These are phyloP conservation scores for Cheilosia grossa DNA, from an alignment of 2,888 invertebrate species.

Conservation along the genomic window DNA sequence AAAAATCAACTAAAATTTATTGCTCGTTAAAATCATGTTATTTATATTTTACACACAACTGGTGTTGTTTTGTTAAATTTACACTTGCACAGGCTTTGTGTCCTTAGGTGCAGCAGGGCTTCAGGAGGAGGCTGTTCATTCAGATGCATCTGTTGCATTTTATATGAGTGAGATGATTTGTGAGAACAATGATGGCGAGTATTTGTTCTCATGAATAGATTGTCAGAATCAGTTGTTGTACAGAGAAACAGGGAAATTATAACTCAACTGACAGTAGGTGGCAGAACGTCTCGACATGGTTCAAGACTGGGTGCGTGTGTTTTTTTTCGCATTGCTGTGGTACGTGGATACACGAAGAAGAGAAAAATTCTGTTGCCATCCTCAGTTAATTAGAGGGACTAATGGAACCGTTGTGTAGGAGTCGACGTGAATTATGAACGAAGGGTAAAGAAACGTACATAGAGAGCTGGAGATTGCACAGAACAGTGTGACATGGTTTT, in stretches of 20 bases:
- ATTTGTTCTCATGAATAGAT: conserved; percentile 63
- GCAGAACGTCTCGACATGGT: conserved; percentile 8
- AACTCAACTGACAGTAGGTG: conserved; percentile 39
- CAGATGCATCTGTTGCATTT: conserved; percentile 68
- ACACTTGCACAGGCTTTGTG: not conserved
- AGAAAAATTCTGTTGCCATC: conserved; percentile 61
- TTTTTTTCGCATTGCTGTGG: conserved; percentile 4
- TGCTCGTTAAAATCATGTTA: conserved; percentile 71
- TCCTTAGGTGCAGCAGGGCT: conserved; percentile 6
- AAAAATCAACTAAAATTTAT: conserved; percentile 60
- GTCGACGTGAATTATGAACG: conserved; percentile 60
- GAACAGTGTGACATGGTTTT: conserved; percentile 56
- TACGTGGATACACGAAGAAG: not conserved
- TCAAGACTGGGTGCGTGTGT: conserved; percentile 26
- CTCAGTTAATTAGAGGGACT: conserved; percentile 72
- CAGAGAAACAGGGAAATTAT: conserved; percentile 19
- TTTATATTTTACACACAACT: conserved; percentile 52
- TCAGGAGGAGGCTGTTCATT: conserved; percentile 13
- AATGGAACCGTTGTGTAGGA: conserved; percentile 69
- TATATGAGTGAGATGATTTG: conserved; percentile 47
- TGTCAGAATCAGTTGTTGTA: conserved; percentile 30
- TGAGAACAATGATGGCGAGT: conserved; percentile 54
- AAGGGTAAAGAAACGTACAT: conserved; percentile 18
- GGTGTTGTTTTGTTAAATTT: conserved; percentile 46
- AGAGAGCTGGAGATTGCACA: not conserved